phyloP scores from a whole-genome alignment of 2,888 invertebrate species.

The Orthonychiurus folsomi region DNA sequence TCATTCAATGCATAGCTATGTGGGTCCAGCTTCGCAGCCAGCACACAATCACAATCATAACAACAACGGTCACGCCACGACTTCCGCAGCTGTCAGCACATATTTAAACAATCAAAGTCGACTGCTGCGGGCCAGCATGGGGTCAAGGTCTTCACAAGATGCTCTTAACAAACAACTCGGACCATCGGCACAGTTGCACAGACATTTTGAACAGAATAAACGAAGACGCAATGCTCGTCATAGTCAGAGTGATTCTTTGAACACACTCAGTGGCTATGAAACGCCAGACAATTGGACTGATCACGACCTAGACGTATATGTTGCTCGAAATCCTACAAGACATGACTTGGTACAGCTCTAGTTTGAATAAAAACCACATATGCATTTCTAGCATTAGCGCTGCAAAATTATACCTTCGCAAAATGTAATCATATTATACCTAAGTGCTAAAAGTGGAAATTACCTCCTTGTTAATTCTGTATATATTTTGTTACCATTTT shows the following conservation, averaged over 20 bases:
- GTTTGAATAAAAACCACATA: no score
- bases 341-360: slow-evolving; percentile 60
- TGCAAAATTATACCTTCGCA: no score
- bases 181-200: slow-evolving; percentile 29
- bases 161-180: slow-evolving; percentile 30
- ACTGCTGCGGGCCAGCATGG: slow-evolving; percentile 33
- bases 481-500: no score
- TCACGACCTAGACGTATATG: slow-evolving; percentile 91
- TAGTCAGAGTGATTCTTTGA: slow-evolving; percentile 38
- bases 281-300: slow-evolving; percentile 83
- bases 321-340: slow-evolving; percentile 68
- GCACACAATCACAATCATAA: slow-evolving; percentile 13
- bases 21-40: slow-evolving; percentile 9
- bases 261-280: slow-evolving; percentile 57
- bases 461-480: no score
- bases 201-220: slow-evolving; percentile 36
- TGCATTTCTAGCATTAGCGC: no score
- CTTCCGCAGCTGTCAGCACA: slow-evolving; percentile 24
- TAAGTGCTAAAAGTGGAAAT: no score
- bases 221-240: slow-evolving; percentile 28
- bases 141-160: slow-evolving; percentile 36
- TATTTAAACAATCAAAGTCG: slow-evolving; percentile 37
- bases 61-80: slow-evolving; percentile 17
- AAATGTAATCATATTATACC: no score
- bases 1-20: slow-evolving; percentile 33